Percentiles rank a stretch among this genome's conserved stretches.
phyloP scores from a whole-genome alignment of 2,888 invertebrate species.

The Embidobia sp. region DNA sequence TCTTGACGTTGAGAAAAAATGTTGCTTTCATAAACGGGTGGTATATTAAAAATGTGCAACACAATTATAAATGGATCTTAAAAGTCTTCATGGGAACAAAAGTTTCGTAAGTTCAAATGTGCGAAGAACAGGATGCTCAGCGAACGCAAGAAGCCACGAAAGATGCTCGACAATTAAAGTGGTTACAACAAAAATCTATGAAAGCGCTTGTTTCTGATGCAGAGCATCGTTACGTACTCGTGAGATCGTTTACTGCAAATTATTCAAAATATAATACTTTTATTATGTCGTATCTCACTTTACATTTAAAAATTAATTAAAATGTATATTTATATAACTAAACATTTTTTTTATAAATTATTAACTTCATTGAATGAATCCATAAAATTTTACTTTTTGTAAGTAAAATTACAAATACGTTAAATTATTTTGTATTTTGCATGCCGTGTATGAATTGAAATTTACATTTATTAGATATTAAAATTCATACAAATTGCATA shows the following conservation, averaged over 20 bases:
- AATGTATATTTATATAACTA: too few relatives aligned
- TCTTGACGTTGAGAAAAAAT: background rate
- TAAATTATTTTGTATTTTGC: too few relatives aligned
- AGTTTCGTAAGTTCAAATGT: constrained; percentile 19
- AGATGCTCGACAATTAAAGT: constrained; percentile 22
- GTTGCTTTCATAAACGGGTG: background rate
- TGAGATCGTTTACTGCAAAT: background rate
- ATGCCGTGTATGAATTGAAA: too few relatives aligned
- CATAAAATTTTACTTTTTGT: too few relatives aligned
- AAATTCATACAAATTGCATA: too few relatives aligned
- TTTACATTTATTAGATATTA: too few relatives aligned
- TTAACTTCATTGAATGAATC: too few relatives aligned
- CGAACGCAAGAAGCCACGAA: constrained; percentile 30
- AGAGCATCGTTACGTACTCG: background rate
- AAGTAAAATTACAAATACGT: too few relatives aligned
- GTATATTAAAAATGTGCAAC: background rate
- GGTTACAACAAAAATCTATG: constrained; percentile 19
- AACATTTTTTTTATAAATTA: too few relatives aligned
- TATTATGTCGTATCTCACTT: too few relatives aligned
- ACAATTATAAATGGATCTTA: constrained; percentile 11
- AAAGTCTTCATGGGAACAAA: constrained; percentile 22
- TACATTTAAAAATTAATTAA: too few relatives aligned
- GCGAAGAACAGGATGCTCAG: constrained; percentile 18
- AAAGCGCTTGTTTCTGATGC: constrained; percentile 1
- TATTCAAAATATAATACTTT: too few relatives aligned